These are phyloP conservation scores for Allophyes oxyacanthae DNA, from an alignment of 2,888 invertebrate genomes.

Conservation along the genomic window DNA sequence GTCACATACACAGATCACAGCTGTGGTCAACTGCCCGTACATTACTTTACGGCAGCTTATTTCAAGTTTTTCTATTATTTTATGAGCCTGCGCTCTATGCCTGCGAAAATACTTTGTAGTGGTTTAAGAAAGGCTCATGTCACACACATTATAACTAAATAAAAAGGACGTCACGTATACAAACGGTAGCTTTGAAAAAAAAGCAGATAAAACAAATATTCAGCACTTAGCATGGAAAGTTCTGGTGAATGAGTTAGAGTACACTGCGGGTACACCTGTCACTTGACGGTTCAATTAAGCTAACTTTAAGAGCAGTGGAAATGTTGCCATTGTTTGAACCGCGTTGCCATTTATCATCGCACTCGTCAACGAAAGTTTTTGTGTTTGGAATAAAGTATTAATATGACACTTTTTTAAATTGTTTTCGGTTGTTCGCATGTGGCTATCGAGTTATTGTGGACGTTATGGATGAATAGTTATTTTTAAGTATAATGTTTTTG, in stretches of 20 bases:
- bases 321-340: conserved; percentile 37
- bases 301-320: conserved; percentile 42
- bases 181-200: too few relatives aligned
- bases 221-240: conserved; percentile 20
- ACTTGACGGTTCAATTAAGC: conserved; percentile 53
- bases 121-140: too few relatives aligned
- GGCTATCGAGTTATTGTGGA: background rate
- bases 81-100: too few relatives aligned
- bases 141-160: too few relatives aligned
- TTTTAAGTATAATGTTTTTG: too few relatives aligned
- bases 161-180: too few relatives aligned
- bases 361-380: conserved; percentile 36
- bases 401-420: conserved; percentile 26
- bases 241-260: conserved; percentile 15
- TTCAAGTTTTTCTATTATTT: too few relatives aligned
- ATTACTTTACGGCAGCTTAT: too few relatives aligned
- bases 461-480: background rate
- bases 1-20: too few relatives aligned
- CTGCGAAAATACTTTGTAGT: too few relatives aligned
- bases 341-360: conserved; percentile 23
- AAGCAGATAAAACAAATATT: conserved; percentile 18
- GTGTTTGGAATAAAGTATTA: conserved; percentile 21
- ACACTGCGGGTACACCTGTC: conserved; percentile 32
- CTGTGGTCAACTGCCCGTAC: too few relatives aligned
- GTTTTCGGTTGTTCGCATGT: conserved; percentile 7